Evolutionary conservation across 1,140 invertebrate species (phyloP).

Genomic region (Orussus abietinus): DNA sequence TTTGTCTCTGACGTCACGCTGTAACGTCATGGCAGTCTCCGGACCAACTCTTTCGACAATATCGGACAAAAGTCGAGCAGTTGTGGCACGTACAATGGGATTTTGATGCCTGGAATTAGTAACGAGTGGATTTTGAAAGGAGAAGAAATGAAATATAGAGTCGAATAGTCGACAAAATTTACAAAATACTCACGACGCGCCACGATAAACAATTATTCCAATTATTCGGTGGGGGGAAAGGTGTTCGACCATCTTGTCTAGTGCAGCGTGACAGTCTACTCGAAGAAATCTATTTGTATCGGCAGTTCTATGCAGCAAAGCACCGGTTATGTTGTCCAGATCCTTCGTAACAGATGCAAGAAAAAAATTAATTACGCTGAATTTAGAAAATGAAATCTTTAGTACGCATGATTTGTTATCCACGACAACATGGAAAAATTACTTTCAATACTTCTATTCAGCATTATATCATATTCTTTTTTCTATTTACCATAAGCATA

Average conservation of each 20-base stretch:
- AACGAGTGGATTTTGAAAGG: constrained; percentile 37
- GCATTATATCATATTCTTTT: too few species aligned
- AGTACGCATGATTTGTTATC: too few species aligned
- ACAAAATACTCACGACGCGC: constrained; percentile 56
- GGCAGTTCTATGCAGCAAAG: constrained; percentile 79
- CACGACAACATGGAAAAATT: too few species aligned
- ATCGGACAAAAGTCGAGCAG: constrained; percentile 72
- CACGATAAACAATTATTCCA: constrained; percentile 58
- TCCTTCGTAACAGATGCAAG: constrained; percentile 62
- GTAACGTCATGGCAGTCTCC: constrained; percentile 67
- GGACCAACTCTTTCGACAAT: constrained; percentile 70
- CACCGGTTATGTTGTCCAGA: constrained; percentile 76
- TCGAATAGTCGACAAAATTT: constrained; percentile 1
- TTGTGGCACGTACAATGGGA: constrained; percentile 73
- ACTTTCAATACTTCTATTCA: too few species aligned
- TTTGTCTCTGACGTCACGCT: constrained; percentile 75
- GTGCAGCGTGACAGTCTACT: constrained; percentile 77
- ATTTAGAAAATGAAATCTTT: too few species aligned
- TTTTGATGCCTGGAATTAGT: constrained; percentile 77
- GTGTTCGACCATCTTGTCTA: constrained; percentile 75
- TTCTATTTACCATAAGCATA: too few species aligned
- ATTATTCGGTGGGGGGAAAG: constrained; percentile 60
- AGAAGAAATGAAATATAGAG: constrained; percentile 5
- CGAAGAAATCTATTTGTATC: constrained; percentile 91
- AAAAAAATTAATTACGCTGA: not conserved